Conservation (phyloP, 2,113 vertebrate genomes). For the Brachyhypopomus occidentalis region DNA sequence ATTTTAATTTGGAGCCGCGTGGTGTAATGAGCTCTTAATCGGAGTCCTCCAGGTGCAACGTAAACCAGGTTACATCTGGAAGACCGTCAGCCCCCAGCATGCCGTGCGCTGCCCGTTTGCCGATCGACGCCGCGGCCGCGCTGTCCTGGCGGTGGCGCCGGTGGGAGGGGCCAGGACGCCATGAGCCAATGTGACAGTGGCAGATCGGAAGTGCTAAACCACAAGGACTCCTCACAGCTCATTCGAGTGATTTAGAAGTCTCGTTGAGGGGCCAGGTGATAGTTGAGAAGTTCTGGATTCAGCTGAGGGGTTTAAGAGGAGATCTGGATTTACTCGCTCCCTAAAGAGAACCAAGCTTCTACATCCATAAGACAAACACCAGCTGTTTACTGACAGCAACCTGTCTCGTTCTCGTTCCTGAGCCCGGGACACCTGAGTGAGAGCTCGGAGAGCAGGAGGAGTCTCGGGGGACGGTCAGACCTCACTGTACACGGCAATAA, state of each 20-base stretch:
- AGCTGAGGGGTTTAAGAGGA: constrained; percentile 68
- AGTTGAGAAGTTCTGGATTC: constrained; percentile 59
- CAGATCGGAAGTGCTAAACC: constrained; percentile 22
- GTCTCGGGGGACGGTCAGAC: constrained; percentile 10
- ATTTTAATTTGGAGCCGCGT: constrained; percentile 53
- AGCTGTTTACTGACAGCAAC: constrained; percentile 75
- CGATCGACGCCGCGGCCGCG: constrained; percentile 50
- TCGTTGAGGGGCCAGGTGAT: constrained; percentile 47
- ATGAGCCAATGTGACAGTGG: constrained; percentile 36
- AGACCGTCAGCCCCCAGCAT: constrained; percentile 50
- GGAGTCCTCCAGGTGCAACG: constrained; percentile 50
- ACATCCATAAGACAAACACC: constrained; percentile 77
- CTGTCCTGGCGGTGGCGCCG: constrained; percentile 48
- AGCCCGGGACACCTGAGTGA: constrained; percentile 48
- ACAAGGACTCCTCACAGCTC: neutral
- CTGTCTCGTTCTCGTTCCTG: constrained; percentile 57
- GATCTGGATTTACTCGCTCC: constrained; percentile 64
- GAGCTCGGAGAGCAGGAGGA: constrained; percentile 13
- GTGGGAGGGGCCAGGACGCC: too few species aligned
- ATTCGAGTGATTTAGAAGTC: constrained; percentile 6
- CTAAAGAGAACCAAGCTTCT: constrained; percentile 71
- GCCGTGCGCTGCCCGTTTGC: constrained; percentile 34
- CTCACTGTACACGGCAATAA: constrained; percentile 37
- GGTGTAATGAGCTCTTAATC: constrained; percentile 56
- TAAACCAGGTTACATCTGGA: constrained; percentile 56